Base-by-base conservation (phyloP, 1,140 invertebrate genomes). In the Aculops lycopersici region DNA sequence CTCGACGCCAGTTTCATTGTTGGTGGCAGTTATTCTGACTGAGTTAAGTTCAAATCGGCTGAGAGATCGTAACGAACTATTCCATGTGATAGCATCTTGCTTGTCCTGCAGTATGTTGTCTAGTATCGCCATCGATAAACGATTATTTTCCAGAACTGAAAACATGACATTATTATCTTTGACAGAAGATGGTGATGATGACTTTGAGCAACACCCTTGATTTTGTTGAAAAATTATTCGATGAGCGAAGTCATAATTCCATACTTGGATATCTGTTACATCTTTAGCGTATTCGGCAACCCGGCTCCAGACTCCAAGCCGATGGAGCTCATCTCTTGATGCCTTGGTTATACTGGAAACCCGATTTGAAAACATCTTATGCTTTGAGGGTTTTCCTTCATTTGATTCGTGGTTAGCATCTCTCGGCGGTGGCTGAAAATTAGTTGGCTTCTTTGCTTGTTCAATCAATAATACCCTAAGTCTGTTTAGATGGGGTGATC, bases 71-170 rank as follows among this genome's bases (percentile, higher is more conserved):
- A 31, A 8, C 8, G 8, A 8, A 31, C 24, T 31, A 31, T 31
- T 31, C 24, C 24, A 31, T n/a, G 24, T 31, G 24, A 31, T n/a
- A 8, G 24, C 8, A 31, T 31, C 24, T n/a, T n/a, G n/a, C 8
- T 31, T 31, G 24, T 38, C 3, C 16, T 38, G 3, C 8, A 42
- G 36, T n/a, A n/a, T n/a, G 8, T 21, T 20, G 2, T 39, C 17
- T 3, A 17, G 3, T 3, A 47, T 35, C 14, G 43, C 43, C 14
- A n/a, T 14, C 3, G 42, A 17, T 13, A 47, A 21, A 14, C 35
- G 17, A 37, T 36, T 24, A 36, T 47, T 47, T 17, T 47, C 45
- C 3, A 47, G 15, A 17, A 47, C 21, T n/a, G 39, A 45, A 31
- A 42, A 46, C 8, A 41, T 20, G 3, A 18, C 19, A 14, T 20